Percentiles rank a stretch among this genome's conserved stretches.
These are phyloP conservation scores for Drosophila neonasuta DNA, from an alignment of 2,888 invertebrate genomes.

Conservation along the genomic window DNA sequence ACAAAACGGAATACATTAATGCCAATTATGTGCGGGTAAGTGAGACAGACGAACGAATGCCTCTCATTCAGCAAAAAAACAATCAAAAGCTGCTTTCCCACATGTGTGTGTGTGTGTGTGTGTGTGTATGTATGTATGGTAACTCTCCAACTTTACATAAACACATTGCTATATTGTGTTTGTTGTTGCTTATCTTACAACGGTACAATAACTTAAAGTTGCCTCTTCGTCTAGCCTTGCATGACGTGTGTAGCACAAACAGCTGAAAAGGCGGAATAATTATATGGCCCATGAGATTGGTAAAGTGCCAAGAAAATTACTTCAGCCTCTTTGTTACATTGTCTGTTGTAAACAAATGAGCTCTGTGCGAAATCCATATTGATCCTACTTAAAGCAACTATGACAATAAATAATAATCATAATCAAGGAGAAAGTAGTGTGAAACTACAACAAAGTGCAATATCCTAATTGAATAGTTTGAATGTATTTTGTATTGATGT, in stretches of 20 bases:
- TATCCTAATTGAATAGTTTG: constrained; percentile 23
- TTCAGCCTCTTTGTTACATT: constrained; percentile 58
- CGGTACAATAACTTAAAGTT: constrained; percentile 37
- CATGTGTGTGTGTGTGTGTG: constrained; percentile 28
- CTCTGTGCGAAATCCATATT: constrained; percentile 33
- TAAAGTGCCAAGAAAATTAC: constrained; percentile 61
- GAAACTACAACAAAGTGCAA: constrained; percentile 20
- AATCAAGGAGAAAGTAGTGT: constrained; percentile 38
- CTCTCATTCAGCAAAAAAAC: constrained; percentile 15
- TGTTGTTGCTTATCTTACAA: constrained; percentile 30
- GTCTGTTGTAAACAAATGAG: constrained; percentile 64
- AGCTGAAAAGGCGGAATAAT: constrained; percentile 44
- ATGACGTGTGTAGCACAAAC: constrained; percentile 38
- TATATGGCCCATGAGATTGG: constrained; percentile 69
- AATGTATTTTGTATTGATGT: background rate
- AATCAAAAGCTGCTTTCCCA: constrained; percentile 51
- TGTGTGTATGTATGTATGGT: constrained; percentile 25
- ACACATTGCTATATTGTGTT: constrained; percentile 6
- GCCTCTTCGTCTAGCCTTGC: constrained; percentile 54
- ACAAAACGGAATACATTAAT: constrained; percentile 94
- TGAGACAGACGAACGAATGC: constrained; percentile 50
- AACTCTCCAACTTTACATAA: background rate
- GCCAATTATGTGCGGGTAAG: constrained; percentile 95
- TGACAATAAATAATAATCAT: constrained; percentile 20
- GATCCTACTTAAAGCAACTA: constrained; percentile 17